Evolutionary conservation across 2,113 vertebrate species (phyloP).

Genomic region (Ictalurus punctatus): DNA sequence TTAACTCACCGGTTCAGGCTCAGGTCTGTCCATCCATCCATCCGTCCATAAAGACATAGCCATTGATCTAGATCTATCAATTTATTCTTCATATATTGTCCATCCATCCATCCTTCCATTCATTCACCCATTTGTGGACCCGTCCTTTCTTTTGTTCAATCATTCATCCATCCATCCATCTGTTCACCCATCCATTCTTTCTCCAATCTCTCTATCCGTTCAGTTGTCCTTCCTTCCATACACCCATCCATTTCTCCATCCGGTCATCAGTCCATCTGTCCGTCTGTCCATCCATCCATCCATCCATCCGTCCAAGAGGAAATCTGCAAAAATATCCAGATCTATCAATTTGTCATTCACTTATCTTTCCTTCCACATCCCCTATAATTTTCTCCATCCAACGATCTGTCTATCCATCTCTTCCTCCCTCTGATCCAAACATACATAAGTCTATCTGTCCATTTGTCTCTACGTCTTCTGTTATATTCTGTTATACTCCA

Average conservation of each 20-base stretch:
- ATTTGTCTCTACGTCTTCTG: not conserved
- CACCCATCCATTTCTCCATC: no score
- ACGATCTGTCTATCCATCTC: not conserved
- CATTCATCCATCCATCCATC: not conserved
- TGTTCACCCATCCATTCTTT: not conserved
- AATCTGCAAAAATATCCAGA: not conserved
- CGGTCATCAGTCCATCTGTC: no score
- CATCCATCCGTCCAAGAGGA: not conserved
- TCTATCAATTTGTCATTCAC: not conserved
- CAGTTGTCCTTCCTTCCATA: not conserved
- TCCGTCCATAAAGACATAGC: not conserved
- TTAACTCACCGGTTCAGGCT: not conserved
- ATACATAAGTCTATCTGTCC: not conserved
- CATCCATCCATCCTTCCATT: not conserved
- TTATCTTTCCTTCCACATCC: not conserved
- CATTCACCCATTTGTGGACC: not conserved
- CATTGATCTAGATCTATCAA: not conserved
- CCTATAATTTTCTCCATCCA: not conserved
- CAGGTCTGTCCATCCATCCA: not conserved
- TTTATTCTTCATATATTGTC: not conserved
- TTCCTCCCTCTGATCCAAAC: not conserved
- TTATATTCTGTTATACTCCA: not conserved
- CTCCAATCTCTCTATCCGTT: no score
- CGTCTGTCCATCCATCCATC: no score
- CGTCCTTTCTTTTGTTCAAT: not conserved